A percentile compares a stretch with the other conserved stretches of the same genome.
Conservation (phyloP, 2,888 invertebrate genomes). For the Pyrrhosoma nymphula region DNA sequence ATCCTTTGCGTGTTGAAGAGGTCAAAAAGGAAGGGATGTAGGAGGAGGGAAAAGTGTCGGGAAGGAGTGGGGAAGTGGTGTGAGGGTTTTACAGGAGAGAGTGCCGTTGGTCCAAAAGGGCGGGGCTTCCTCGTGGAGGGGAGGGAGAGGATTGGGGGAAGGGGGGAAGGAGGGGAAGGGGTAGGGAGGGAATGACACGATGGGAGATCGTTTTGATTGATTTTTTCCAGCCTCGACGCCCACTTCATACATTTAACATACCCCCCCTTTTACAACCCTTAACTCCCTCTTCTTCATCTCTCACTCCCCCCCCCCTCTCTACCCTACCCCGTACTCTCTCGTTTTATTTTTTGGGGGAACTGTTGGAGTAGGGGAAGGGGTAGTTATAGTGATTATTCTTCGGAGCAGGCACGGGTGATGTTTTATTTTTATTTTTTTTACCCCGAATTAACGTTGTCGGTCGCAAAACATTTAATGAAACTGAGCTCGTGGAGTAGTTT, state of each 20-base stretch:
- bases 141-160: not conserved
- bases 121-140: constrained; percentile 49
- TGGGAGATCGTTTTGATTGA: constrained; percentile 61
- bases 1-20: not conserved
- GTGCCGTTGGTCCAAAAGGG: constrained; percentile 60
- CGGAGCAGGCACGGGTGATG: not conserved
- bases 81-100: not conserved
- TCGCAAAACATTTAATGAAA: constrained; percentile 38
- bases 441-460: constrained; percentile 23
- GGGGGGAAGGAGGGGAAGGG: not conserved
- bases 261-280: not conserved
- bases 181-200: constrained; percentile 44
- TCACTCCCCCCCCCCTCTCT: not conserved
- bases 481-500: not conserved
- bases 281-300: not conserved
- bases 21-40: not conserved
- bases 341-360: not conserved
- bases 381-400: not conserved
- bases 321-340: no score
- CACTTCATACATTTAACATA: constrained; percentile 53
- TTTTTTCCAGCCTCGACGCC: constrained; percentile 61
- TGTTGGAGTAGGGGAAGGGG: not conserved
- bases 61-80: not conserved
- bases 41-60: not conserved
- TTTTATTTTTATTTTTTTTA: not conserved